phyloP scores from a whole-genome alignment of 1,140 invertebrate genomes.

The Anadara kagoshimensis region DNA sequence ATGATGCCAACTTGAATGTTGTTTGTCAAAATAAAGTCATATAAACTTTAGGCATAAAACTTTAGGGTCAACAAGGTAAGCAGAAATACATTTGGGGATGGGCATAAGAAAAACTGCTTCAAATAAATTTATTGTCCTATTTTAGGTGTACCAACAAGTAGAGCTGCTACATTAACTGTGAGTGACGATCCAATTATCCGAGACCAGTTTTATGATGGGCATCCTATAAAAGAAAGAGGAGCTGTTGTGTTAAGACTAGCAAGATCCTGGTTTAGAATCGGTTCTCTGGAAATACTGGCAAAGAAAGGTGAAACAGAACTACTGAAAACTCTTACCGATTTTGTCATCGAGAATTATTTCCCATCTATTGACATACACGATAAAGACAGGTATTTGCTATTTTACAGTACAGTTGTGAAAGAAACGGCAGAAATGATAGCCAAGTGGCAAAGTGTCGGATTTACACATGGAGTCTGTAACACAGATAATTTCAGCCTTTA shows the following conservation, averaged over 20 bases:
- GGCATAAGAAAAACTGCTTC: too few relatives aligned
- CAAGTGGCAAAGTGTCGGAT: too few relatives aligned
- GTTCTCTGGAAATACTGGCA: conserved; percentile 80
- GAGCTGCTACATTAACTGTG: conserved; percentile 78
- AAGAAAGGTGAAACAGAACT: conserved; percentile 74
- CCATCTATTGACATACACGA: conserved; percentile 39
- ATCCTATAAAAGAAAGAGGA: conserved; percentile 76
- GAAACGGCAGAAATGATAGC: conserved; percentile 82
- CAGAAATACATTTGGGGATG: too few relatives aligned
- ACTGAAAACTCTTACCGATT: conserved; percentile 77
- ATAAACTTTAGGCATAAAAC: too few relatives aligned
- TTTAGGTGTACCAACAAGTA: conserved; percentile 78
- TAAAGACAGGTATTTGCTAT: conserved; percentile 57
- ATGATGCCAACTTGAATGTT: too few relatives aligned
- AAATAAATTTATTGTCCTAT: too few relatives aligned
- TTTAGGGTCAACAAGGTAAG: too few relatives aligned
- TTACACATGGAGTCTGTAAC: conserved; percentile 81
- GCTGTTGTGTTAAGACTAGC: conserved; percentile 78
- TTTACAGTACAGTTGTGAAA: conserved; percentile 70
- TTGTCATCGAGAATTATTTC: conserved; percentile 73
- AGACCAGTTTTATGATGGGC: too few relatives aligned
- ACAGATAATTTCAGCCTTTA: conserved; percentile 83
- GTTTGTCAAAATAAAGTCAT: too few relatives aligned
- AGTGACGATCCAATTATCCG: conserved; percentile 78
- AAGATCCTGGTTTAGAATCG: conserved; percentile 77